A percentile compares a stretch with the other conserved stretches of the same genome.
phyloP scores from a whole-genome alignment of 2,888 invertebrate genomes.

The Synanthedon formicaeformis region DNA sequence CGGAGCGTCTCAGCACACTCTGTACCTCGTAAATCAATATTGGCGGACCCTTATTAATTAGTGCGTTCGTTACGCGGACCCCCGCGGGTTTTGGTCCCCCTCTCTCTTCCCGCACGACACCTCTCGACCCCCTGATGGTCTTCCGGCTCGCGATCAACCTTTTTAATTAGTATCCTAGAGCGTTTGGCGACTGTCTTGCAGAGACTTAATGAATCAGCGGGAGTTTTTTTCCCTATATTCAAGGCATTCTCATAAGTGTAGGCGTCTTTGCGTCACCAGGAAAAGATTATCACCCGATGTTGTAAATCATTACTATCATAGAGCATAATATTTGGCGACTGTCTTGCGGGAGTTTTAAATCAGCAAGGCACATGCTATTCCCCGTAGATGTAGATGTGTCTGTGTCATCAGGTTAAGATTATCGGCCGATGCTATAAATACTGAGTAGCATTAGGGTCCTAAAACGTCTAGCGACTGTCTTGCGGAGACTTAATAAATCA shows the following conservation, averaged over 20 bases:
- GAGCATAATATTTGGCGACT: too few species aligned
- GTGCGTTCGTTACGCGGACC: conserved; percentile 58
- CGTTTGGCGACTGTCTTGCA: conserved; percentile 23
- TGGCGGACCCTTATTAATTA: conserved; percentile 69
- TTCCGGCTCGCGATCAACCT: conserved; percentile 40
- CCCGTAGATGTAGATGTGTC: conserved; percentile 6
- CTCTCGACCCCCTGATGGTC: conserved; percentile 11
- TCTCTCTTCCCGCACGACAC: conserved; percentile 9
- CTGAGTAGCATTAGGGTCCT: too few species aligned
- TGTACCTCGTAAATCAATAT: conserved; percentile 65
- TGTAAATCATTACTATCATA: too few species aligned
- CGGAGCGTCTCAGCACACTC: conserved; percentile 27
- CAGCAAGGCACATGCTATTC: too few species aligned
- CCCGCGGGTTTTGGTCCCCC: conserved; percentile 19
- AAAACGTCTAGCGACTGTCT: too few species aligned
- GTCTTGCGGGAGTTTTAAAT: background rate
- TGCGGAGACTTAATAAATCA: too few species aligned
- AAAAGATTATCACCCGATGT: conserved; percentile 38
- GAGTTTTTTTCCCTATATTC: conserved; percentile 1
- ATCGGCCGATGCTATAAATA: too few species aligned
- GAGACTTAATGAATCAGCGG: conserved; percentile 23
- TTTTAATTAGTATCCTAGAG: conserved; percentile 57
- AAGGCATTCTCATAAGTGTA: background rate
- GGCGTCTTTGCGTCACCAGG: conserved; percentile 44
- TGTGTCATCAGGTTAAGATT: conserved; percentile 64